phyloP scores from a whole-genome alignment of 2,113 vertebrate genomes.

The Rattus rattus region DNA sequence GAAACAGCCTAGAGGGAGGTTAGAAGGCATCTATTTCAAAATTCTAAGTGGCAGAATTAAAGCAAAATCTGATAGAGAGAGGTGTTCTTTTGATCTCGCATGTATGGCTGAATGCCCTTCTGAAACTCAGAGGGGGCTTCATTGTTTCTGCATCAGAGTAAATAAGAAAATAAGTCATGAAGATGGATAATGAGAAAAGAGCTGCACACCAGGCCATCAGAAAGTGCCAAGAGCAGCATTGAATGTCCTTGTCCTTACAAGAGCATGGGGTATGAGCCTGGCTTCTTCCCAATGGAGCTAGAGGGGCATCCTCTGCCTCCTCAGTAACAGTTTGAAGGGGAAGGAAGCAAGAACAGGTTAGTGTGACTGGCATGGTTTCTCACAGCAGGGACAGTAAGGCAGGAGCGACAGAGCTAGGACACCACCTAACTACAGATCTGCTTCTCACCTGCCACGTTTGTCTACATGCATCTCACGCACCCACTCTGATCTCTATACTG shows the following conservation, averaged over 20 bases:
- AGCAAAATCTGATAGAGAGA: constrained; percentile 84
- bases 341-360: background rate
- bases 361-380: background rate
- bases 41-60: constrained; percentile 86
- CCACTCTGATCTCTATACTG: background rate
- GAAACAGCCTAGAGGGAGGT: constrained; percentile 84
- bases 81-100: constrained; percentile 84
- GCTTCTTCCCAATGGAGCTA: background rate
- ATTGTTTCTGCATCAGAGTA: constrained; percentile 88
- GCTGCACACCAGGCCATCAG: constrained; percentile 73
- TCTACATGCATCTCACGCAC: background rate
- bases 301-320: background rate
- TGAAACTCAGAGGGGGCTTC: constrained; percentile 85
- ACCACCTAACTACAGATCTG: background rate
- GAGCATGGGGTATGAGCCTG: constrained; percentile 67
- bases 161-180: constrained; percentile 83
- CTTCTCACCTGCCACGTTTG: background rate
- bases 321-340: background rate
- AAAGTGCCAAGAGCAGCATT: constrained; percentile 63
- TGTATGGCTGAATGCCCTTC: constrained; percentile 83
- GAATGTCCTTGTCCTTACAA: constrained; percentile 44
- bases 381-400: background rate
- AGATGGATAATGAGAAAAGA: constrained; percentile 80
- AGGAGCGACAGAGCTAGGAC: background rate
- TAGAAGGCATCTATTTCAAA: constrained; percentile 85